Percentiles rank a stretch among this genome's conserved stretches.
phyloP scores from a whole-genome alignment of 2,888 invertebrate species.

The Acronicta alni region DNA sequence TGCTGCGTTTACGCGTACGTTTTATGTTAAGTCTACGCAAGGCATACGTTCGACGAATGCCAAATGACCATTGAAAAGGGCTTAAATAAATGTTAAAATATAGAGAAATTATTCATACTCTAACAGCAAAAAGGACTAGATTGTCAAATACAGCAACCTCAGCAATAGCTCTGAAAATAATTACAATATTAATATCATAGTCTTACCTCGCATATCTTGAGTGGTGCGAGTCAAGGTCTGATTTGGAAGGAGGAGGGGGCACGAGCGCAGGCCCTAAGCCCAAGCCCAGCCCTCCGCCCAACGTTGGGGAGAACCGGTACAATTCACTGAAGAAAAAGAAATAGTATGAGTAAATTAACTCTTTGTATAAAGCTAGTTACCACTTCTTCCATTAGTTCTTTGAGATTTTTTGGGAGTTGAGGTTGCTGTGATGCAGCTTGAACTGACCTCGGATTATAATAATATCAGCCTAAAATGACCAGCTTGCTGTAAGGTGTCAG shows the following conservation, averaged over 20 bases:
- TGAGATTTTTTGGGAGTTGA: not conserved
- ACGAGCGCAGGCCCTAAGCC: constrained; percentile 92
- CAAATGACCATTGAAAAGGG: too few relatives aligned
- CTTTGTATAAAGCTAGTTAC: constrained; percentile 33
- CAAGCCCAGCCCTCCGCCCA: constrained; percentile 93
- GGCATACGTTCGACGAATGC: too few relatives aligned
- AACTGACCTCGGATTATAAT: not conserved
- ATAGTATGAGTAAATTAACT: constrained; percentile 14
- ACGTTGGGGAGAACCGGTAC: constrained; percentile 97
- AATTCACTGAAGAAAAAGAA: constrained; percentile 90
- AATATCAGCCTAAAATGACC: too few relatives aligned
- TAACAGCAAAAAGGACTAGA: too few relatives aligned
- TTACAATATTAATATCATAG: not conserved
- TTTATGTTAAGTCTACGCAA: too few relatives aligned
- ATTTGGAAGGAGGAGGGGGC: constrained; percentile 93
- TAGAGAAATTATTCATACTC: too few relatives aligned
- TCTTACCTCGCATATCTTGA: constrained; percentile 90
- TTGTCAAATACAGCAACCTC: too few relatives aligned
- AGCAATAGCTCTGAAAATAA: not conserved
- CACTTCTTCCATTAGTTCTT: constrained; percentile 26
- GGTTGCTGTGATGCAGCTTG: not conserved
- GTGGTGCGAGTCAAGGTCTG: constrained; percentile 84
- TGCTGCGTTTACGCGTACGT: too few relatives aligned
- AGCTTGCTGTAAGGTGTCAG: not conserved
- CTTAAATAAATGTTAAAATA: too few relatives aligned